Conservation (phyloP, 1,140 invertebrate species). For the Berghia stephanieae region DNA sequence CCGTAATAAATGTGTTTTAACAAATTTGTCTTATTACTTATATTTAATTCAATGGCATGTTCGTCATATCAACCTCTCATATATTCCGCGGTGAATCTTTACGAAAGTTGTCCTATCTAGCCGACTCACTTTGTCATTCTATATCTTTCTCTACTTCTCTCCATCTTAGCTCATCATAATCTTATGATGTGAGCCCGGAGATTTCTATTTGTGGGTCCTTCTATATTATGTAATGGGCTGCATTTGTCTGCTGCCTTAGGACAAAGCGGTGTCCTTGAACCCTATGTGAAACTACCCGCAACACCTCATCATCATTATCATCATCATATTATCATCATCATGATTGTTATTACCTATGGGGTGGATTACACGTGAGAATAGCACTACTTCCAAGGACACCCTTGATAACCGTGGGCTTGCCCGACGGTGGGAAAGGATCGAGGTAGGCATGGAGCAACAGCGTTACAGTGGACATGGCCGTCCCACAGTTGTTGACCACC, state of each 20-base stretch:
- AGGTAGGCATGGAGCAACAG: conserved; percentile 36
- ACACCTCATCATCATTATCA: neutral
- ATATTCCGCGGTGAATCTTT: too few relatives aligned
- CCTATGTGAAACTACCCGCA: neutral
- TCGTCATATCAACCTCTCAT: too few relatives aligned
- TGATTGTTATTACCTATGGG: conserved; percentile 28
- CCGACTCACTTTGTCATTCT: too few relatives aligned
- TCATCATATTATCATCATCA: neutral
- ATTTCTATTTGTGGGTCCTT: neutral
- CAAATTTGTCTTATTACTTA: too few relatives aligned
- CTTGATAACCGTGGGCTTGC: conserved; percentile 21
- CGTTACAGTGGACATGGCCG: conserved; percentile 53
- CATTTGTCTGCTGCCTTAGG: neutral
- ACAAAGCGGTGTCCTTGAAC: neutral
- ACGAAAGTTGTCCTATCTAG: too few relatives aligned
- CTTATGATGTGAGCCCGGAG: too few relatives aligned
- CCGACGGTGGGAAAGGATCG: conserved; percentile 36
- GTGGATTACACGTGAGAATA: conserved; percentile 52
- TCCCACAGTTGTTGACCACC: conserved; percentile 92
- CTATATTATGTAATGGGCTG: neutral
- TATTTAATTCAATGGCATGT: too few relatives aligned
- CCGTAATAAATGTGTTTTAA: too few relatives aligned
- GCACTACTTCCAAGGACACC: conserved; percentile 32
- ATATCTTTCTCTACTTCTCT: too few relatives aligned
- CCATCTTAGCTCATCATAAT: too few relatives aligned